These are phyloP conservation scores for Amphipyra tragopoginis DNA, from an alignment of 2,888 invertebrate genomes.

Conservation along the genomic window DNA sequence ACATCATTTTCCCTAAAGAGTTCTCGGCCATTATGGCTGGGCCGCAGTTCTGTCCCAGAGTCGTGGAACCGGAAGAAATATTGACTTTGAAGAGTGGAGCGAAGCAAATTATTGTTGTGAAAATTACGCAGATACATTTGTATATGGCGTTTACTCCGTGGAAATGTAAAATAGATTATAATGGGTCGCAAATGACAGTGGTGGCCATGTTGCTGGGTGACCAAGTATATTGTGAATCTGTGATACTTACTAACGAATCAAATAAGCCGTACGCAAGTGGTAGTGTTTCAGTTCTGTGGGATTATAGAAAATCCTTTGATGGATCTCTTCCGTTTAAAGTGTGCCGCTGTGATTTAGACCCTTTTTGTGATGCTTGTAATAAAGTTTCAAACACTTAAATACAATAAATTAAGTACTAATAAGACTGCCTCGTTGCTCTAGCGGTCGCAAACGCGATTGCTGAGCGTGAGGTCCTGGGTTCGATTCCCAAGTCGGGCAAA, in stretches of 20 bases:
- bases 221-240: constrained; percentile 73
- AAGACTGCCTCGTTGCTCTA: no score
- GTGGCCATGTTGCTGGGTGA: constrained; percentile 72
- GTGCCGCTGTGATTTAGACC: constrained; percentile 77
- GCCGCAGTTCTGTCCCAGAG: constrained; percentile 76
- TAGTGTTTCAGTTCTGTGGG: constrained; percentile 76
- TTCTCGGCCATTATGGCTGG: constrained; percentile 76
- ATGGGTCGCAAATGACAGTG: constrained; percentile 62
- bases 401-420: constrained; percentile 13
- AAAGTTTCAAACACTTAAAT: constrained; percentile 33
- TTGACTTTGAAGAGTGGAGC: constrained; percentile 72
- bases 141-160: constrained; percentile 84
- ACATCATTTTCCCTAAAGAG: constrained; percentile 76
- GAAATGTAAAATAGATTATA: constrained; percentile 74
- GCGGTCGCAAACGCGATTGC: no score
- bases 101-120: constrained; percentile 69
- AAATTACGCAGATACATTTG: constrained; percentile 80
- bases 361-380: constrained; percentile 69
- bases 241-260: constrained; percentile 71
- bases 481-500: no score
- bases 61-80: constrained; percentile 67
- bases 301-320: constrained; percentile 77
- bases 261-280: constrained; percentile 68
- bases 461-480: no score
- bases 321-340: constrained; percentile 73